Base-by-base conservation (phyloP, 2,888 invertebrate genomes). In the Abrostola tripartita region DNA sequence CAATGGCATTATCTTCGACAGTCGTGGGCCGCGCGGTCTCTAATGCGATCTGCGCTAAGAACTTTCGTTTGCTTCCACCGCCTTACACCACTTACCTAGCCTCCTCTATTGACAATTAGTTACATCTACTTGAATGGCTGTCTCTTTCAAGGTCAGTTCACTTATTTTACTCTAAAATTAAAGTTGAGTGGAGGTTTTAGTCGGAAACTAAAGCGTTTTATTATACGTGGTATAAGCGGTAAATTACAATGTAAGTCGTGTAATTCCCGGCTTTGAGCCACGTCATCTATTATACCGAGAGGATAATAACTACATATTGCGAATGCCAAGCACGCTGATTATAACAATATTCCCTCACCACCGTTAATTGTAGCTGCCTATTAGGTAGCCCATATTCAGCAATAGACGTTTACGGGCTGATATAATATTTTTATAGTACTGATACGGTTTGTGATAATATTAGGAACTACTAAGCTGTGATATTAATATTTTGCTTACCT, bases 1-100 rank as follows among this genome's bases (percentile, higher is more conserved):
- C 93, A 91, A 90, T 92, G 90, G 93, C 92, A 93, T 94, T 94
- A 94, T 93, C 93, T 92, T 85, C 85, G 81, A 71, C 84, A 79
- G 82, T 80, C 85, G 88, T 86, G 87, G 88, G 86, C 88, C 84
- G 83, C 77, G 82, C 87, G 84, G 87, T 84, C 87, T 91, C 89
- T 91, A 92, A 92, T 91, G 90, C 90, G 89, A 90, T 90, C 85
- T 81, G 79, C 78, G 83, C 86, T 86, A 86, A 89, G 89, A 90
- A 90, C 88, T 89, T 89, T 89, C 83, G 78, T 86, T 85, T 79
- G 78, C 80, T 78, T 81, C 79, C 70, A 69, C 77, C 81, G 81
- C 78, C 81, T 84, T 76, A 73, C 63, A 70, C 66, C 71, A 76
- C 71, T 76, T 74, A 72, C 68, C 73, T 75, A 61, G 64, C 71